Evolutionary conservation across 2,113 vertebrate species (phyloP).

Genomic region (Cephalopholis sonnerati): DNA sequence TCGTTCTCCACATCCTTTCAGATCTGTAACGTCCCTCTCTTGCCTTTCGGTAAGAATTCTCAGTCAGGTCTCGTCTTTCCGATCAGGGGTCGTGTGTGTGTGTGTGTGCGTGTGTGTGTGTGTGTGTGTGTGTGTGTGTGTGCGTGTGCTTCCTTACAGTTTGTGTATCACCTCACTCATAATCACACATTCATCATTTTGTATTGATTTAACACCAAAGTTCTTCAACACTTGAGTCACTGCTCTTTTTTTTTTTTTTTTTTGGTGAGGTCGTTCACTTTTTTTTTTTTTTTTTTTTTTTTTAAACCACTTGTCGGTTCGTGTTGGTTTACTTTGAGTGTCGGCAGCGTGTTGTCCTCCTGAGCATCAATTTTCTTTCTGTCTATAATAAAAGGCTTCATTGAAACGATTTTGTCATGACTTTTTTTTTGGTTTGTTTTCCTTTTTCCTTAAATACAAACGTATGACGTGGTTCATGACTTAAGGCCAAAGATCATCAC

Average conservation of each 20-base stretch:
- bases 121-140: background rate
- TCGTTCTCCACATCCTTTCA: slow-evolving; percentile 27
- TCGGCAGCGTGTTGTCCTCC: slow-evolving; percentile 56
- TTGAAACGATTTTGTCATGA: slow-evolving; percentile 59
- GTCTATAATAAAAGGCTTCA: slow-evolving; percentile 78
- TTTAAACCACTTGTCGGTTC: slow-evolving; percentile 22
- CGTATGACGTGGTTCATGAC: slow-evolving; percentile 27
- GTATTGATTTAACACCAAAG: slow-evolving; percentile 76
- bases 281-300: slow-evolving; percentile 18
- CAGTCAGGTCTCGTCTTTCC: slow-evolving; percentile 63
- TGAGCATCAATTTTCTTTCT: slow-evolving; percentile 46
- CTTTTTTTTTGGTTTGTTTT: slow-evolving; percentile 8
- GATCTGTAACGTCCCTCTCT: slow-evolving; percentile 54
- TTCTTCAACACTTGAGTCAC: slow-evolving; percentile 71
- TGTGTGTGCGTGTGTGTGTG: background rate
- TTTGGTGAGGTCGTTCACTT: slow-evolving; percentile 29
- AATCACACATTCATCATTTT: slow-evolving; percentile 57
- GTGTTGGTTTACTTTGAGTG: slow-evolving; percentile 57
- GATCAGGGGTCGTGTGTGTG: slow-evolving; percentile 20
- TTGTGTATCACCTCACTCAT: slow-evolving; percentile 58
- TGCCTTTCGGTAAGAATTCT: slow-evolving; percentile 53
- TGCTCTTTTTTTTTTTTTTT: slow-evolving; percentile 8
- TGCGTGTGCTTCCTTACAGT: slow-evolving; percentile 11
- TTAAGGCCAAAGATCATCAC: slow-evolving; percentile 66
- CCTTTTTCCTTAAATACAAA: background rate